Evolutionary conservation across 53 echinoderm and acorn worm species (phyloP).

Genomic region (Holothuria leucospilota): DNA sequence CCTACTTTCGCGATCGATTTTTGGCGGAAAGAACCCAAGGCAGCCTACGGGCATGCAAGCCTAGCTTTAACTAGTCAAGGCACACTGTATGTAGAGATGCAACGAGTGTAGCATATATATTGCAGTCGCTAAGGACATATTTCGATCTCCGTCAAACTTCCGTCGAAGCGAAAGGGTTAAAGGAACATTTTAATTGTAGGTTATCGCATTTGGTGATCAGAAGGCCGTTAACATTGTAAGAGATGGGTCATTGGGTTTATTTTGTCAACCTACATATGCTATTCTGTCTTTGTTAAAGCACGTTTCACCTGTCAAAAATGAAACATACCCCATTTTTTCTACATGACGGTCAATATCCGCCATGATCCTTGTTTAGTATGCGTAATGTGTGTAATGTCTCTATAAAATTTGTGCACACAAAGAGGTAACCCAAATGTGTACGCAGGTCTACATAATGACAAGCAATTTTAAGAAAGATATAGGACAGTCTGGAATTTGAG

Average conservation of each 20-base stretch:
- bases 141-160: too few species aligned
- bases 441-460: too few species aligned
- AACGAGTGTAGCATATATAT: too few species aligned
- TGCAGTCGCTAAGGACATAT: too few species aligned
- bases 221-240: constrained; percentile 17
- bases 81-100: not conserved
- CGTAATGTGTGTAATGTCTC: too few species aligned
- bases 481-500: too few species aligned
- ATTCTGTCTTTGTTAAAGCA: not conserved
- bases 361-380: too few species aligned
- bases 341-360: too few species aligned
- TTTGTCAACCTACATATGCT: constrained; percentile 23
- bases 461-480: too few species aligned
- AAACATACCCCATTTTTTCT: not conserved
- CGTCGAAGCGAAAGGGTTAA: too few species aligned
- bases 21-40: constrained; percentile 21
- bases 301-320: constrained; percentile 10
- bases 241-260: not conserved
- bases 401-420: too few species aligned
- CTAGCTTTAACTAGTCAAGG: constrained; percentile 18
- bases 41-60: constrained; percentile 24
- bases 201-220: constrained; percentile 14
- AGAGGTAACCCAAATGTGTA: too few species aligned
- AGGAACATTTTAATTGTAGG: not conserved
- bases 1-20: constrained; percentile 43